A percentile compares a stretch with the other conserved stretches of the same genome.
phyloP scores from a whole-genome alignment of 2,797 vertebrate genomes.

The Aulostomus chinensis region DNA sequence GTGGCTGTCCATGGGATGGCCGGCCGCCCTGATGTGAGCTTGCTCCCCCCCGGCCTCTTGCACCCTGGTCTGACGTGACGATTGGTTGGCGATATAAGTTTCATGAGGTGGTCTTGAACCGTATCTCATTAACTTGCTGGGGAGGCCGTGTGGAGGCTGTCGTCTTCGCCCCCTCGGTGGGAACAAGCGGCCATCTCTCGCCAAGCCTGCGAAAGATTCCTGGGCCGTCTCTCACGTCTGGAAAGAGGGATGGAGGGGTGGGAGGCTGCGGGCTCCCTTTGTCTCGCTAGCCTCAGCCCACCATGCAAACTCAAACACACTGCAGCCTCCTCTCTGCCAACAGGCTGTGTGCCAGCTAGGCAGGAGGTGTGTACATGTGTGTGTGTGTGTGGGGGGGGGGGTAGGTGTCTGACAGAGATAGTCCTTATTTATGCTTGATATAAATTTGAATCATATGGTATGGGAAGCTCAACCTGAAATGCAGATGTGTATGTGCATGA shows the following conservation, averaged over 20 bases:
- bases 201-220: slow-evolving; percentile 86
- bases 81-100: too few relatives aligned
- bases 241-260: slow-evolving; percentile 43
- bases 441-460: slow-evolving; percentile 37
- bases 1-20: too few relatives aligned
- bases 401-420: slow-evolving; percentile 35
- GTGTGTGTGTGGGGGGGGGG: slow-evolving; percentile 17
- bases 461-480: slow-evolving; percentile 48
- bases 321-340: slow-evolving; percentile 53
- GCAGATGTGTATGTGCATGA: slow-evolving; percentile 24
- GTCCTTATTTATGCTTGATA: slow-evolving; percentile 43
- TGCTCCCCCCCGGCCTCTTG: too few relatives aligned
- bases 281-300: slow-evolving; percentile 69
- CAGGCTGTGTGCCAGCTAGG: slow-evolving; percentile 50
- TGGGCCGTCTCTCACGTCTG: slow-evolving; percentile 79
- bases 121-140: too few relatives aligned
- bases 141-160: too few relatives aligned
- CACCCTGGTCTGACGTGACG: too few relatives aligned
- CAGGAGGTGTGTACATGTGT: slow-evolving; percentile 25
- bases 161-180: slow-evolving; percentile 59
- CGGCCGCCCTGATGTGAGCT: too few relatives aligned
- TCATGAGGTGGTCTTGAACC: too few relatives aligned
- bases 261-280: slow-evolving; percentile 73
- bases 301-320: slow-evolving; percentile 62
- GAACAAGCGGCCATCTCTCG: slow-evolving; percentile 80